Evolutionary conservation across 2,888 invertebrate species (phyloP).

Genomic region (Beris chalybata): DNA sequence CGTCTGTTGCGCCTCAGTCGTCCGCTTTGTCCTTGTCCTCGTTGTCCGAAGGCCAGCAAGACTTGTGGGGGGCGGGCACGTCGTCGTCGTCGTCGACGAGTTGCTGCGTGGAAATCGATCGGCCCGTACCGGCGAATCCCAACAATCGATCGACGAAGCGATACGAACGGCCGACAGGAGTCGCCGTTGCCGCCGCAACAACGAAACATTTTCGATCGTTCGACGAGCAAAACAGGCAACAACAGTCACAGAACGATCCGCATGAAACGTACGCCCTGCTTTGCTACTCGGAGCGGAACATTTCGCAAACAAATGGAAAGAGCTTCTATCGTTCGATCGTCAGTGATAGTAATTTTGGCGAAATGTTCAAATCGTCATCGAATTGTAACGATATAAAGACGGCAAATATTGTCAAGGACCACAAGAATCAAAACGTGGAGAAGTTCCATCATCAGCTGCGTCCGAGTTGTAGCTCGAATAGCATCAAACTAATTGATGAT

Average conservation of each 20-base stretch:
- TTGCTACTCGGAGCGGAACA: no score
- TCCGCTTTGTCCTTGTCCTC: neutral
- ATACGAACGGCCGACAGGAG: neutral
- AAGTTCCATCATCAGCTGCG: neutral
- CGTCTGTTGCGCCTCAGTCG: conserved; percentile 3
- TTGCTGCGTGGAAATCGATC: no score
- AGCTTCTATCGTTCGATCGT: no score
- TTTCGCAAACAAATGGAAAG: no score
- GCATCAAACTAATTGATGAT: conserved; percentile 6
- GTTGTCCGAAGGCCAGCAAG: neutral
- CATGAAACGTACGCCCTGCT: no score
- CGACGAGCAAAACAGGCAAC: neutral
- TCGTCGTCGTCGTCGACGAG: no score
- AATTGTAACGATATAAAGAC: no score
- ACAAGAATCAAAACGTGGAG: no score
- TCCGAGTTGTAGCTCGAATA: conserved; percentile 9
- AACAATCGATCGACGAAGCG: no score
- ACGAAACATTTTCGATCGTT: neutral
- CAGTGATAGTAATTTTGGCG: conserved; percentile 9
- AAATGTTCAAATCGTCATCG: conserved; percentile 34
- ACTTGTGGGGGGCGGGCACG: no score
- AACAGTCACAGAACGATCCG: neutral
- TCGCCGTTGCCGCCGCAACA: neutral
- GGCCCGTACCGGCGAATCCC: no score
- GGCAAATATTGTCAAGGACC: no score